phyloP scores from a whole-genome alignment of 2,113 vertebrate species.

The Neodontobutis hainanensis region DNA sequence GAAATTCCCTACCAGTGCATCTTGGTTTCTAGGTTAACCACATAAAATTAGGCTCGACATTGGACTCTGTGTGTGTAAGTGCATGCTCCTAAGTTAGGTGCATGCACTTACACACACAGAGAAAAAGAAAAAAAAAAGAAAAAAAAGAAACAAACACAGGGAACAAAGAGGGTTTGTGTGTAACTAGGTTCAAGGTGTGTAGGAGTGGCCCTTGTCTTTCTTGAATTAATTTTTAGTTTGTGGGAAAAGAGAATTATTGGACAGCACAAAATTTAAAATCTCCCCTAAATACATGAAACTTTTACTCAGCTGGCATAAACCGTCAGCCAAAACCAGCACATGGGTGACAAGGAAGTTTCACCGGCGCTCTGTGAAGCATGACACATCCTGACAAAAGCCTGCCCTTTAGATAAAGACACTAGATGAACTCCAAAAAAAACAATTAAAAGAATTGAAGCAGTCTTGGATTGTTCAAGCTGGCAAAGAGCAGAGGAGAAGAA shows the following conservation, averaged over 20 bases:
- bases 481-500: no score
- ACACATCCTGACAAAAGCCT: neutral
- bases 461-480: neutral
- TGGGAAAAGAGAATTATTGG: neutral
- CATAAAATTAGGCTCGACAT: neutral
- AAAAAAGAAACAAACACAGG: neutral
- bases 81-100: neutral
- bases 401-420: neutral
- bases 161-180: slow-evolving; percentile 1
- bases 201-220: slow-evolving; percentile 1
- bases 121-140: no score
- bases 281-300: neutral
- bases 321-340: neutral
- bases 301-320: neutral
- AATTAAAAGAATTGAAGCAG: neutral
- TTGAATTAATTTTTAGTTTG: neutral
- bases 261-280: neutral
- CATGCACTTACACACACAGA: slow-evolving; percentile 1
- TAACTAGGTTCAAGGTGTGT: neutral
- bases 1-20: slow-evolving; percentile 55
- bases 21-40: slow-evolving; percentile 15
- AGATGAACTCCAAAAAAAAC: neutral
- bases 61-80: neutral
- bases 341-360: neutral
- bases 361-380: neutral